Conservation (phyloP, 2,113 vertebrate genomes). For the Melanocharis versteri region DNA sequence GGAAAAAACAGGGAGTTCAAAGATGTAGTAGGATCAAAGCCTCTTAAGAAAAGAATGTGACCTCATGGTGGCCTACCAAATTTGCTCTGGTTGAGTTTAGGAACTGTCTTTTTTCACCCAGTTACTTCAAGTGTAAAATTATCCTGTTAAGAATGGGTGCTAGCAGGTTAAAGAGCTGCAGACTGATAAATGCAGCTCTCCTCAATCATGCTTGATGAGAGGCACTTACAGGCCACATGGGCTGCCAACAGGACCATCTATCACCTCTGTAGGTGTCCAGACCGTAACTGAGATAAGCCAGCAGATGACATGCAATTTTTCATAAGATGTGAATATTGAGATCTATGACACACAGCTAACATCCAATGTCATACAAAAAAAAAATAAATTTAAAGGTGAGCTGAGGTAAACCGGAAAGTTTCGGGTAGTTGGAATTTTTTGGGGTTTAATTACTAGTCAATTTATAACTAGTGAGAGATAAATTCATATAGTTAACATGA, state of each 20-base stretch:
- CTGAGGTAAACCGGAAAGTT: neutral
- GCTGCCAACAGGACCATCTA: neutral
- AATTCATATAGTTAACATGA: neutral
- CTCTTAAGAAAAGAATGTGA: neutral
- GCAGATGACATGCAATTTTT: neutral
- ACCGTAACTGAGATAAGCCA: neutral
- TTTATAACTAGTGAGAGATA: neutral
- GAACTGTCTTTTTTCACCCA: neutral
- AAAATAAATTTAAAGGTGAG: neutral
- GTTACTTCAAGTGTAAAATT: neutral
- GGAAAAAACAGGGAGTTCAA: neutral
- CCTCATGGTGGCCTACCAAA: neutral
- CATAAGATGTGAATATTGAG: constrained; percentile 4
- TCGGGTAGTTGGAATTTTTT: neutral
- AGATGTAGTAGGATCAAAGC: neutral
- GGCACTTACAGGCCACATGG: neutral
- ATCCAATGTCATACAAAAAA: neutral
- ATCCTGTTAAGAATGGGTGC: neutral
- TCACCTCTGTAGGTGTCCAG: constrained; percentile 17
- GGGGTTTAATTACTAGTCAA: neutral
- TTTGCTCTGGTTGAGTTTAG: neutral
- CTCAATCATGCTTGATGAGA: neutral
- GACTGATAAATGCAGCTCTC: constrained; percentile 17
- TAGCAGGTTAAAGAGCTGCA: constrained; percentile 43
- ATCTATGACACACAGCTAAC: neutral